These are phyloP conservation scores for Phyllotreta cruciferae DNA, from an alignment of 2,888 invertebrate species.

Conservation along the genomic window DNA sequence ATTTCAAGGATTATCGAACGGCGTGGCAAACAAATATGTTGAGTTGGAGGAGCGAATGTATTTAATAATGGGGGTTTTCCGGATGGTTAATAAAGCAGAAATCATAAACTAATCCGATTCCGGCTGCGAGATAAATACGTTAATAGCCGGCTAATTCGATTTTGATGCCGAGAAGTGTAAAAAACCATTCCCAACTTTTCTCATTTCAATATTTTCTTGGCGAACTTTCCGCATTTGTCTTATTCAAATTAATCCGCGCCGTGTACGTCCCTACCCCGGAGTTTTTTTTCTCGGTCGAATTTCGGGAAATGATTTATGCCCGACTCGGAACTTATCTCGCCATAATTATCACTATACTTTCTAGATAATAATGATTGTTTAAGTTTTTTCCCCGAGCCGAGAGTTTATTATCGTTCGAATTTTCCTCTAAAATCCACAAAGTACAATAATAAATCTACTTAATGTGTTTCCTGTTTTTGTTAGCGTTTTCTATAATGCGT, in stretches of 20 bases:
- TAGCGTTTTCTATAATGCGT: conserved; percentile 1
- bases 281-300: conserved; percentile 39
- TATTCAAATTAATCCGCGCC: conserved; percentile 44
- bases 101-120: conserved; percentile 31
- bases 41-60: no score
- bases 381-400: conserved; percentile 9
- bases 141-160: conserved; percentile 42
- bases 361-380: conserved; percentile 30
- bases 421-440: no score
- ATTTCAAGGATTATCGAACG: no score
- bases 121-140: conserved; percentile 40
- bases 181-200: conserved; percentile 42
- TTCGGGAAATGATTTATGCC: conserved; percentile 37
- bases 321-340: conserved; percentile 24
- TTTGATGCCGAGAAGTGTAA: conserved; percentile 39
- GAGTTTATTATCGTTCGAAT: no score
- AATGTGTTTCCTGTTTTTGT: conserved; percentile 20
- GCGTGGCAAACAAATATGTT: no score
- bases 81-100: conserved; percentile 25
- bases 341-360: conserved; percentile 27
- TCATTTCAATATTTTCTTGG: conserved; percentile 44
- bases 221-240: conserved; percentile 46
- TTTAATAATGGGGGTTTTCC: neutral
- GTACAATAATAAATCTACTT: neutral
- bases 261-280: conserved; percentile 35